phyloP scores from a whole-genome alignment of 2,888 invertebrate genomes.

The Diarsia mendica region DNA sequence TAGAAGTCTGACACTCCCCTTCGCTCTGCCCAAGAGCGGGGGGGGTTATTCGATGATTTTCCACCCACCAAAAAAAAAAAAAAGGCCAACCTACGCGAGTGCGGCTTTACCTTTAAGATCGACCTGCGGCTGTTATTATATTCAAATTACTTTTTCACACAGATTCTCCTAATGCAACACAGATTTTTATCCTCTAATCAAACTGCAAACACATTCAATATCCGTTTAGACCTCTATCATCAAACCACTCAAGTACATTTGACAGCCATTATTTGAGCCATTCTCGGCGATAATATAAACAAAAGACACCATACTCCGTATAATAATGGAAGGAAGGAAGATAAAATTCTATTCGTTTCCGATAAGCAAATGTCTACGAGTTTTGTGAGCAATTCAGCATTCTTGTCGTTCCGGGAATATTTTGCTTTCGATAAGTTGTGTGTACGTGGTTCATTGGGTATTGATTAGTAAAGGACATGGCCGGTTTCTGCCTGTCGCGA shows the following conservation, averaged over 20 bases:
- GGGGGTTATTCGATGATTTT: too few species aligned
- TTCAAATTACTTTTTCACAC: not conserved
- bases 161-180: not conserved
- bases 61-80: too few species aligned
- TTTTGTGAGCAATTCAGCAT: constrained; percentile 39
- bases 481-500: not conserved
- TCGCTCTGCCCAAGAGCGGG: too few species aligned
- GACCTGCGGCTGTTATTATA: too few species aligned
- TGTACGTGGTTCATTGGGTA: constrained; percentile 9
- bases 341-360: constrained; percentile 64
- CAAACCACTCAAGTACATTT: constrained; percentile 19
- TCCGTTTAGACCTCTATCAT: constrained; percentile 2
- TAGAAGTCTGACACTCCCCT: too few species aligned
- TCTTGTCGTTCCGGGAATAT: constrained; percentile 36
- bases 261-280: constrained; percentile 20
- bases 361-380: constrained; percentile 53
- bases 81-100: too few species aligned
- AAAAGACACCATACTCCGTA: constrained; percentile 42
- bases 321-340: constrained; percentile 24
- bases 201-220: constrained; percentile 7
- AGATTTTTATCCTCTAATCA: not conserved
- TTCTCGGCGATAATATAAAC: constrained; percentile 44
- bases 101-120: too few species aligned
- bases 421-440: constrained; percentile 15
- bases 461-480: not conserved